Percentiles rank a stretch among this genome's conserved stretches.
Conservation (phyloP, 2,888 invertebrate species). For the Heliconius sara region DNA sequence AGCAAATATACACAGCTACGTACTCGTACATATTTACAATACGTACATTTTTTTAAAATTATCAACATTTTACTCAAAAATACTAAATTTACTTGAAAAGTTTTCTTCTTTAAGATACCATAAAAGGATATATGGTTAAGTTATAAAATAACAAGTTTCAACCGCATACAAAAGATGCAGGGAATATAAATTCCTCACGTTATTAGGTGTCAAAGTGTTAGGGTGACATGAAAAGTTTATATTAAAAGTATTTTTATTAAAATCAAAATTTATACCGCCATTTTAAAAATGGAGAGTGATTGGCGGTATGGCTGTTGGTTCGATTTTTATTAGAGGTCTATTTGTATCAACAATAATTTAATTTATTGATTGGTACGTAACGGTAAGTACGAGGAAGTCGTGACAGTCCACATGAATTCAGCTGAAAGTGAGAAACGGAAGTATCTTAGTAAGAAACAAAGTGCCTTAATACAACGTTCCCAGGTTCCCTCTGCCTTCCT, state of each 20-base stretch:
- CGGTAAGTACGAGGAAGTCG: too few species aligned
- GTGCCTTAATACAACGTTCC: too few species aligned
- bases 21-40: too few species aligned
- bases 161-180: slow-evolving; percentile 43
- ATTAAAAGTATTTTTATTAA: background rate
- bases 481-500: too few species aligned
- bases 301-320: background rate
- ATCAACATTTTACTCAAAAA: background rate
- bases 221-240: background rate
- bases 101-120: background rate
- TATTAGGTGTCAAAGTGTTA: slow-evolving; percentile 45
- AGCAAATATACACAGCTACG: background rate
- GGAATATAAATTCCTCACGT: slow-evolving; percentile 53
- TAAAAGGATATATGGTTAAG: slow-evolving; percentile 53
- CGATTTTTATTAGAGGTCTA: background rate
- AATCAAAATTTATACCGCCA: background rate
- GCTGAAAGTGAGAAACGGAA: too few species aligned
- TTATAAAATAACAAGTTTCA: slow-evolving; percentile 56
- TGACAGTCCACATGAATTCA: too few species aligned
- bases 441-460: too few species aligned
- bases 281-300: background rate
- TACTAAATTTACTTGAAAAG: too few species aligned
- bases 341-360: too few species aligned
- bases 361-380: too few species aligned
- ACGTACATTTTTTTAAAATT: too few species aligned